Evolutionary conservation across 2,113 vertebrate genomes (phyloP), one percentile per base, ranked within the genome.

Genomic region (Erythrocercus mccallii): DNA sequence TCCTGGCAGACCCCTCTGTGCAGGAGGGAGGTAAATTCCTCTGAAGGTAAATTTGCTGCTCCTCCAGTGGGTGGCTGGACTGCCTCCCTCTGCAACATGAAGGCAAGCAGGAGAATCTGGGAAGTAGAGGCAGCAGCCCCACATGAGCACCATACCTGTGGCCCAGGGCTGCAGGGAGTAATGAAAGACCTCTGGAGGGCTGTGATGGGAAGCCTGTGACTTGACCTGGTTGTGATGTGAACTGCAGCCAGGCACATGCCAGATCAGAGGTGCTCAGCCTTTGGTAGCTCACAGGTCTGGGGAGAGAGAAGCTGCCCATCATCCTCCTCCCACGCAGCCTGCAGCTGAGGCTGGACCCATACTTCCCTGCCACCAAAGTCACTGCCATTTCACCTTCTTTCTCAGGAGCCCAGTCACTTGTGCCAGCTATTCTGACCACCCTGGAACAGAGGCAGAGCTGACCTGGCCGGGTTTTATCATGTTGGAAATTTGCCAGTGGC

Each of bases 71-170:
- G 0, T 23, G 27, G 15, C 51, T 72, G 64, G 31, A 48, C 11
- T 57, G 10, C 20, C 15, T 81, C 16, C n/a, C 24, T 23, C n/a
- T 37, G 60, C 21, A 31, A n/a, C 5, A 15, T 0, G 6, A 64
- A 60, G 47, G 20, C 30, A 62, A 68, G 27, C 1, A 2, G 78
- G 9, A 81, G 27, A 33, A 68, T 57, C 65, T 58, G 28, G 51
- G 42, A 78, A 81, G 15, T 3, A 13, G 16, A 61, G 30, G 31
- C 64, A 73, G 68, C 50, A 65, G 54, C 51, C n/a, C 18, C 50
- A 27, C 2, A 4, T 2, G 13, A 81, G 27, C 54, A 72, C 16
- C 31, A 35, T 1, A 4, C 12, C 2, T 0, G 0, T 0, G 0
- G 44, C 27, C 42, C 76, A 71, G 28, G 37, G 66, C 28, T 66